A percentile compares a stretch with the other conserved stretches of the same genome.
Conservation (phyloP, 2,797 vertebrate species). For the Ctenochaetus hawaiiensis region DNA sequence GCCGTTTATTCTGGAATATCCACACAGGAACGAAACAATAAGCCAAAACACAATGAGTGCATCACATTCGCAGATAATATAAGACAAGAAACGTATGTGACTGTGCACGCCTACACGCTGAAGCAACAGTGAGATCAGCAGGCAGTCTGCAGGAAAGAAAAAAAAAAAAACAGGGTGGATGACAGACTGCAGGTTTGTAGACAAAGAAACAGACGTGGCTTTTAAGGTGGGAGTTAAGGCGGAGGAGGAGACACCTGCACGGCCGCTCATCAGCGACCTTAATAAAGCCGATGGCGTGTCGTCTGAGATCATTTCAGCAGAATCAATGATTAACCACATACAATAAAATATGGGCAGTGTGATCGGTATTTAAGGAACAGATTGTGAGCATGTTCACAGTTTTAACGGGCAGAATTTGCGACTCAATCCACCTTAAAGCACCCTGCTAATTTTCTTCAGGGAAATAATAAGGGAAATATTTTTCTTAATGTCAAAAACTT, state of each 20-base stretch:
- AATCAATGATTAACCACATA: neutral
- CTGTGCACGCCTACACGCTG: conserved; percentile 8
- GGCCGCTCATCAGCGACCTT: neutral
- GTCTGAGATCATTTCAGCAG: neutral
- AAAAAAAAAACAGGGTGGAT: neutral
- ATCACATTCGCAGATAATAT: neutral
- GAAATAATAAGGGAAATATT: no score
- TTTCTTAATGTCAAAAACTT: no score
- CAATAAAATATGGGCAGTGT: neutral
- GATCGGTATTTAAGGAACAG: neutral
- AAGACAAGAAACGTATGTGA: neutral
- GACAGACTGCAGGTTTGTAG: conserved; percentile 19
- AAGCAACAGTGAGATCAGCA: conserved; percentile 15
- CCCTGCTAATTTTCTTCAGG: no score
- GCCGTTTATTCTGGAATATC: neutral
- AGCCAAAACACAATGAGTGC: neutral
- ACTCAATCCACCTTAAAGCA: no score
- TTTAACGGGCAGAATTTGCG: neutral
- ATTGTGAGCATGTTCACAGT: neutral
- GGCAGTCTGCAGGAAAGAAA: conserved; percentile 29
- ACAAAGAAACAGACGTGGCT: conserved; percentile 36
- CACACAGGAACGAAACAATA: neutral
- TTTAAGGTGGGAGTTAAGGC: conserved; percentile 29
- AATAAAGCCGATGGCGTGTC: neutral
- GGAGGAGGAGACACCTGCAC: neutral